Percentiles rank a stretch among this genome's conserved stretches.
These are phyloP conservation scores for Dromaius novaehollandiae DNA, from an alignment of 2,113 vertebrate species.

Conservation along the genomic window DNA sequence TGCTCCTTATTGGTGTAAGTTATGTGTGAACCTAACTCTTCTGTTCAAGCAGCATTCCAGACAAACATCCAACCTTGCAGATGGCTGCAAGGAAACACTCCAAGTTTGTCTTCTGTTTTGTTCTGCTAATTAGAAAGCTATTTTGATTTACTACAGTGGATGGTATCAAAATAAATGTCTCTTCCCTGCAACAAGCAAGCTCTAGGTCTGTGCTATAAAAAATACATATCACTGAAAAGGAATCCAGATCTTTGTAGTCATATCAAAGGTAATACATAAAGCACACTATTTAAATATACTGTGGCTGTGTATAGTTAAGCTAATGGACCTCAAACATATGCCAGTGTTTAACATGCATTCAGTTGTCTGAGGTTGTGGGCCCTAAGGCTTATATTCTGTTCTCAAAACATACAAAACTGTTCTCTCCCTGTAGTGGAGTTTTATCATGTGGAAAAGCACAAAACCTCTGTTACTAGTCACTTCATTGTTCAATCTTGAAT, in stretches of 20 bases:
- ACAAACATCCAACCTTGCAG: not conserved
- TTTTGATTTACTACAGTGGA: not conserved
- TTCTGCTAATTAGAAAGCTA: not conserved
- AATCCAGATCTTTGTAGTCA: too few relatives aligned
- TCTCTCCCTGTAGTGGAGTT: not conserved
- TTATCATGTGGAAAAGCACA: not conserved
- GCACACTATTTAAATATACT: not conserved
- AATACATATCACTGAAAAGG: not conserved
- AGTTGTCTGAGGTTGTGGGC: too few relatives aligned
- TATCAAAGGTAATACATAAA: not conserved
- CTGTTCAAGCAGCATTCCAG: not conserved
- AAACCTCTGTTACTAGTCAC: not conserved
- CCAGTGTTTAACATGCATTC: too few relatives aligned
- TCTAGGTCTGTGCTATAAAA: not conserved
- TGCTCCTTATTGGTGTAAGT: not conserved
- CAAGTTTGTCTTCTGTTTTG: not conserved
- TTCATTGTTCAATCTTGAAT: not conserved
- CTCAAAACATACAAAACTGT: not conserved
- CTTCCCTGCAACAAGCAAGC: not conserved
- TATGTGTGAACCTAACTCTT: not conserved
- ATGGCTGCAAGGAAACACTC: not conserved
- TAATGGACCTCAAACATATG: not conserved
- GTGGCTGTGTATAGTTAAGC: not conserved
- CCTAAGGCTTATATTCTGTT: not conserved
- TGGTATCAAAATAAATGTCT: not conserved